phyloP scores from a whole-genome alignment of 2,797 vertebrate species.

The Acropternis orthonyx region DNA sequence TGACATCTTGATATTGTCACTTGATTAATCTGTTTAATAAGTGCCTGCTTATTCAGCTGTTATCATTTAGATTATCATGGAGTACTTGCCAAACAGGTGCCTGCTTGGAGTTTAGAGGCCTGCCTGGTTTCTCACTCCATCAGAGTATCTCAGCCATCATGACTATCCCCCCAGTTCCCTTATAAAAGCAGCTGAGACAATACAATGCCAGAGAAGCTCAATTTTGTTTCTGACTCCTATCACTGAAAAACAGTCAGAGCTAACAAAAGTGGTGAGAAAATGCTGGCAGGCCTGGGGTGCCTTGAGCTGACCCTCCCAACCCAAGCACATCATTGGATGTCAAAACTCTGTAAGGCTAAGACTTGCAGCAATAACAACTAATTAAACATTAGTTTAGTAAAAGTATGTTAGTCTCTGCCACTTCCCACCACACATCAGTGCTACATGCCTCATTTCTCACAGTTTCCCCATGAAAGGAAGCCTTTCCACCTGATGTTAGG shows the following conservation, averaged over 20 bases:
- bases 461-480: not conserved
- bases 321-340: not conserved
- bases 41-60: not conserved
- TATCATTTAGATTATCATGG: not conserved
- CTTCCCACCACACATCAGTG: not conserved
- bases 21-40: not conserved
- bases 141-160: not conserved
- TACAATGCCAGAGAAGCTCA: not conserved
- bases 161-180: not conserved
- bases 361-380: not conserved
- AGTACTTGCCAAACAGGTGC: not conserved
- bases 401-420: not conserved
- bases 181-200: not conserved
- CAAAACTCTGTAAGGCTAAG: not conserved
- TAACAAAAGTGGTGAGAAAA: not conserved
- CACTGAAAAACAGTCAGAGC: not conserved
- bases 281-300: not conserved
- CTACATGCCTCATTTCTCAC: accelerated
- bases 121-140: not conserved
- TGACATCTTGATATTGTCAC: not conserved
- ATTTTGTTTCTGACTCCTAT: not conserved
- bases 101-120: too few relatives aligned
- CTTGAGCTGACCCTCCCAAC: not conserved
- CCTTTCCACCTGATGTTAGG: not conserved
- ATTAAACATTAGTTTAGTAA: not conserved